Evolutionary conservation across 2,113 vertebrate genomes (phyloP).

Genomic region (Apeltes quadracus): DNA sequence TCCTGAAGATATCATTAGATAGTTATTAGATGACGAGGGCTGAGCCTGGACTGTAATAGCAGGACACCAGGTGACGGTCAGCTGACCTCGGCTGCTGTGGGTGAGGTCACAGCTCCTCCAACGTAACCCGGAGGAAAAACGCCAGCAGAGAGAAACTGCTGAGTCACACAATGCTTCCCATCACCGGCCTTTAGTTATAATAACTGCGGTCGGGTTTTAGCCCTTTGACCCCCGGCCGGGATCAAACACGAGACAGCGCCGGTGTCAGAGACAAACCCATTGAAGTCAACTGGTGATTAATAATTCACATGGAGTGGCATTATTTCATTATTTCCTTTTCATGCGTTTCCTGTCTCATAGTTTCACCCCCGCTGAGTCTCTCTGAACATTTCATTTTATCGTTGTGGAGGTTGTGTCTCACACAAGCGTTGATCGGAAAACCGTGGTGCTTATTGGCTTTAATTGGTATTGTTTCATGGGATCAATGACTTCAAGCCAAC

Average conservation of each 20-base stretch:
- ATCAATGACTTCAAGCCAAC: too few relatives aligned
- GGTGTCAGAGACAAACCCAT: slow-evolving; percentile 37
- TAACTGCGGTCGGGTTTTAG: slow-evolving; percentile 20
- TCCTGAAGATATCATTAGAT: neutral
- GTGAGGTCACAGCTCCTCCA: slow-evolving; percentile 26
- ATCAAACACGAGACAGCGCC: slow-evolving; percentile 25
- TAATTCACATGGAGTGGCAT: slow-evolving; percentile 57
- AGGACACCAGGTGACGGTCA: slow-evolving; percentile 4
- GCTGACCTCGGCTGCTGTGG: slow-evolving; percentile 23
- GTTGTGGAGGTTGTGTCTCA: neutral
- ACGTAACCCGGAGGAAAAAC: slow-evolving; percentile 27
- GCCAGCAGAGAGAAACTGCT: slow-evolving; percentile 45
- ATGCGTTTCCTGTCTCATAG: slow-evolving; percentile 23
- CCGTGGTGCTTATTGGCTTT: neutral
- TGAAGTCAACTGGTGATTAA: slow-evolving; percentile 62
- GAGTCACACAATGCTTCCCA: slow-evolving; percentile 51
- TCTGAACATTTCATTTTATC: neutral
- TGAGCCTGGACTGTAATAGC: neutral
- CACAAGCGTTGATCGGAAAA: neutral
- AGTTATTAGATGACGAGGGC: neutral
- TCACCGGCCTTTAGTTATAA: slow-evolving; percentile 46
- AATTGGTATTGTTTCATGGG: neutral
- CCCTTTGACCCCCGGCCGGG: neutral
- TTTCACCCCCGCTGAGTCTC: slow-evolving; percentile 12
- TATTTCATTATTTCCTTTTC: slow-evolving; percentile 51